Conservation (phyloP, 2,888 invertebrate genomes). For the Sturmia bella region DNA sequence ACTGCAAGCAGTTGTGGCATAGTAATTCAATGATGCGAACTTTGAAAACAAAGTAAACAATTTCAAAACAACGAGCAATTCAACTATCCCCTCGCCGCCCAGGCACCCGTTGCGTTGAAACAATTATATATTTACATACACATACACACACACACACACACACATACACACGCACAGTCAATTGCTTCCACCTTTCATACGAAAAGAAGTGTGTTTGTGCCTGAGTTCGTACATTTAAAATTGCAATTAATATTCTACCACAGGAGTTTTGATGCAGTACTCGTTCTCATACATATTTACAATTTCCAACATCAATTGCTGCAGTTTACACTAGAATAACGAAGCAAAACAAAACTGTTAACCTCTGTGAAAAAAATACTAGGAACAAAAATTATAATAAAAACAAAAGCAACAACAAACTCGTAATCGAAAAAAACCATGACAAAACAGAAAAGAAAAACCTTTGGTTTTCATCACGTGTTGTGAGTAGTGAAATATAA, state of each 20-base stretch:
- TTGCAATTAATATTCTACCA: slow-evolving; percentile 58
- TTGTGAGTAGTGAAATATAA: slow-evolving; percentile 31
- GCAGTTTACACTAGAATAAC: slow-evolving; percentile 64
- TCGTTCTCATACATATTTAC: background rate
- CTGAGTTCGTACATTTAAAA: slow-evolving; percentile 20
- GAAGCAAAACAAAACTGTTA: slow-evolving; percentile 63
- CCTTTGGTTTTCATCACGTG: slow-evolving; percentile 51
- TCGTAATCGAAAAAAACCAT: slow-evolving; percentile 20
- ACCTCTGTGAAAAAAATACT: slow-evolving; percentile 12
- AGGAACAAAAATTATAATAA: slow-evolving; percentile 12
- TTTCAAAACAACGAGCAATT: slow-evolving; percentile 26
- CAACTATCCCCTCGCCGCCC: background rate
- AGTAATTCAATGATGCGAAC: slow-evolving; percentile 64
- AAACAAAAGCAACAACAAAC: slow-evolving; percentile 19
- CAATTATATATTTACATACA: background rate
- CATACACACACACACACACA: background rate
- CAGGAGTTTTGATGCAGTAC: slow-evolving; percentile 59
- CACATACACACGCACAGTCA: background rate
- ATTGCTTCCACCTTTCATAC: background rate
- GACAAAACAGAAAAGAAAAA: slow-evolving; percentile 37
- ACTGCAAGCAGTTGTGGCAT: slow-evolving; percentile 34
- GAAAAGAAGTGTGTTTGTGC: background rate
- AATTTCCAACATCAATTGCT: slow-evolving; percentile 54
- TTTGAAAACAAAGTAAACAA: slow-evolving; percentile 49
- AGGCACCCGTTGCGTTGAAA: background rate